phyloP scores from a whole-genome alignment of 2,113 vertebrate genomes.

The Panthera leo region DNA sequence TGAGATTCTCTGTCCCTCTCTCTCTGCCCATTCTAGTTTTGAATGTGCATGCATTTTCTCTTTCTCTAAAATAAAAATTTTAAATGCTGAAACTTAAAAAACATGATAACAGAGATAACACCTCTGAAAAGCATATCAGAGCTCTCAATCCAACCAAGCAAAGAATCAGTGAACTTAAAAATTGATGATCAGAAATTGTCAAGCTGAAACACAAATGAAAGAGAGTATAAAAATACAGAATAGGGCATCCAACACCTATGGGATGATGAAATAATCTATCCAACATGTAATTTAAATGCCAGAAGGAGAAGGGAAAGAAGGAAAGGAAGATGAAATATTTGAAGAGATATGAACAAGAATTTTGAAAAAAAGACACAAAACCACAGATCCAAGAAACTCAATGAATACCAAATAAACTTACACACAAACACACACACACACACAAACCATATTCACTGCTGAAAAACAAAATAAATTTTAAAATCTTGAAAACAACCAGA shows the following conservation, averaged over 20 bases:
- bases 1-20: no score
- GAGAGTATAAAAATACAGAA: not conserved
- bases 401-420: not conserved
- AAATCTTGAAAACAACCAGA: not conserved
- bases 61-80: no score
- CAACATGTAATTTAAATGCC: not conserved
- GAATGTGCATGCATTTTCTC: no score
- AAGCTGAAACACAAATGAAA: not conserved
- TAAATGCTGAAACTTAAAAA: not conserved
- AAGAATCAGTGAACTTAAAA: not conserved
- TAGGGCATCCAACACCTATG: not conserved
- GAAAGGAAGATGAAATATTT: not conserved
- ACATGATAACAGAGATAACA: not conserved
- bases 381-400: not conserved
- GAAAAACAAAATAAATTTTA: not conserved
- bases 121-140: not conserved
- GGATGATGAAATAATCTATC: not conserved
- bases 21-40: no score
- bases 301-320: not conserved
- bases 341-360: not conserved
- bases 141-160: not conserved
- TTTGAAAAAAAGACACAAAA: not conserved
- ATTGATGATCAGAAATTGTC: not conserved
- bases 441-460: not conserved
- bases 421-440: not conserved